Conservation (phyloP, 2,888 invertebrate species). For the Cepaea hortensis region DNA sequence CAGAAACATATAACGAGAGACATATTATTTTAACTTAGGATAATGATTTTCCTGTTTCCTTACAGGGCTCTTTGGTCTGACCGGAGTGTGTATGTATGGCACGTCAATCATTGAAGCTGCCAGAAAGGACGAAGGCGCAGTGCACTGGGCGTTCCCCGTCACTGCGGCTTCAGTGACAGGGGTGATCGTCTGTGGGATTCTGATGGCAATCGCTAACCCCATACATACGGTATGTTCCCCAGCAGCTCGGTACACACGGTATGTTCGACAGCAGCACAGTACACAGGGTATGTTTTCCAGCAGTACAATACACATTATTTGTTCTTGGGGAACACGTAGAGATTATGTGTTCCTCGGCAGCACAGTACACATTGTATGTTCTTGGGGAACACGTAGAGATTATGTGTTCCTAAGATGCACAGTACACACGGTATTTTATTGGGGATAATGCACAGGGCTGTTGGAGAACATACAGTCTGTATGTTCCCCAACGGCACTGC, state of each 20-base stretch:
- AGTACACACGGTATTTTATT: too few relatives aligned
- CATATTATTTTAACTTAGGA: neutral
- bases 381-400: too few relatives aligned
- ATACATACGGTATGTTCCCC: constrained; percentile 31
- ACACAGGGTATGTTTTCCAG: neutral
- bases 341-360: too few relatives aligned
- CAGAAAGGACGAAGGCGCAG: constrained; percentile 28
- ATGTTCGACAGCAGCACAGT: neutral
- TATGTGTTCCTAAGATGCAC: too few relatives aligned
- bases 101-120: constrained; percentile 40
- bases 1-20: too few relatives aligned
- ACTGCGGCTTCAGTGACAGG: constrained; percentile 43
- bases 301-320: too few relatives aligned
- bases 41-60: neutral
- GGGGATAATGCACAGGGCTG: too few relatives aligned
- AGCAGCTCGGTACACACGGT: neutral
- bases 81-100: constrained; percentile 43
- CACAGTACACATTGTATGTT: too few relatives aligned
- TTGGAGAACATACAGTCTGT: too few relatives aligned
- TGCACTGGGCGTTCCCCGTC: constrained; percentile 47
- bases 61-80: constrained; percentile 38
- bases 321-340: too few relatives aligned
- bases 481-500: too few relatives aligned
- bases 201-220: constrained; percentile 47
- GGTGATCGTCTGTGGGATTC: constrained; percentile 43